Evolutionary conservation across 1,140 invertebrate genomes (phyloP).

Genomic region (Lethocerus indicus): DNA sequence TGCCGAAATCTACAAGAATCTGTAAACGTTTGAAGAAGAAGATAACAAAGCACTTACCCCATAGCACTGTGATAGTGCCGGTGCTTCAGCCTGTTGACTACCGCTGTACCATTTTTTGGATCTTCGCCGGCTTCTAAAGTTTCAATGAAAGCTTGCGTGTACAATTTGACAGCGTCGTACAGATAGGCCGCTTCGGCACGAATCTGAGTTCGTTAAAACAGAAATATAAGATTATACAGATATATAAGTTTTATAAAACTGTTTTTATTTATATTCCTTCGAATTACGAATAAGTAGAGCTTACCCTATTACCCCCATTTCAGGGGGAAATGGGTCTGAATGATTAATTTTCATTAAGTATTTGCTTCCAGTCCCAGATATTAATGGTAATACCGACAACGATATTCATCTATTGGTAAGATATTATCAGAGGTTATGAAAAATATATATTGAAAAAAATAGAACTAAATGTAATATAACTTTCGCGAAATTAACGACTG

Average conservation of each 20-base stretch:
- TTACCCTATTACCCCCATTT: no score
- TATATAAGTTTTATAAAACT: not conserved
- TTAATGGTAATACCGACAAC: no score
- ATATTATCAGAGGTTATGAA: no score
- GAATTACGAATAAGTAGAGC: no score
- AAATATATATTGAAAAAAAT: no score
- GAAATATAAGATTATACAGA: constrained; percentile 15
- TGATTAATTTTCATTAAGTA: no score
- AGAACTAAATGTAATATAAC: no score
- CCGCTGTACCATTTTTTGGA: constrained; percentile 49
- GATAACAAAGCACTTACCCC: constrained; percentile 41
- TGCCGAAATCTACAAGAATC: no score
- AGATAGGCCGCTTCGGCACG: constrained; percentile 75
- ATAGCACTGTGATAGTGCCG: constrained; percentile 66
- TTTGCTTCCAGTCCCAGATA: no score
- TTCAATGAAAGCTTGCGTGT: constrained; percentile 52
- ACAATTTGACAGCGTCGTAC: constrained; percentile 79
- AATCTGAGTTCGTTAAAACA: constrained; percentile 40
- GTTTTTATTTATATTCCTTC: not conserved
- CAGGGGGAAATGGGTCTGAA: no score
- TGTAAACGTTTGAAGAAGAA: no score
- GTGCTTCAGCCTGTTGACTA: constrained; percentile 50
- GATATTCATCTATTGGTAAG: no score
- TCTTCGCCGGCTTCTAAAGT: constrained; percentile 43
- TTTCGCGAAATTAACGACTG: constrained; percentile 21